These are phyloP conservation scores for Neoaliturus tenellus DNA, from an alignment of 2,888 invertebrate genomes.

Conservation along the genomic window DNA sequence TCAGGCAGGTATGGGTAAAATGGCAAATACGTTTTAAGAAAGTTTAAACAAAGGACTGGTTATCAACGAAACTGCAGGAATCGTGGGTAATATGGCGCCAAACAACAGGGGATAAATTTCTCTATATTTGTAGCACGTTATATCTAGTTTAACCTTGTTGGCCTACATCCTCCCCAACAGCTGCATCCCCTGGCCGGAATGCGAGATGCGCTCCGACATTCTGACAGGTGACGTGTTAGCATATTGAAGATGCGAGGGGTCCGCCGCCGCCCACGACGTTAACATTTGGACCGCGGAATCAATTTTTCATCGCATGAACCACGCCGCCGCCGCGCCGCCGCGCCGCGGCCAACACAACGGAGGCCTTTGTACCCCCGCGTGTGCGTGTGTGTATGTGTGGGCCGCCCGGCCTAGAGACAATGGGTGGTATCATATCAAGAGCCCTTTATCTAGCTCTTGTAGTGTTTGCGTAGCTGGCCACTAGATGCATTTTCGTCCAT, in stretches of 20 bases:
- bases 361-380: neutral
- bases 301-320: constrained; percentile 16
- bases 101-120: too few species aligned
- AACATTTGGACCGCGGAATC: constrained; percentile 29
- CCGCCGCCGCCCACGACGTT: neutral
- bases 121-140: too few species aligned
- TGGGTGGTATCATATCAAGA: neutral
- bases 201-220: too few species aligned
- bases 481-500: too few species aligned
- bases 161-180: too few species aligned
- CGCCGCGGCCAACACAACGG: neutral
- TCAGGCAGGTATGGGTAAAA: too few species aligned
- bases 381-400: neutral
- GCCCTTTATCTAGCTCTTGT: neutral
- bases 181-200: too few species aligned
- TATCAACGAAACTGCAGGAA: too few species aligned
- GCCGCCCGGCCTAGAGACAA: neutral
- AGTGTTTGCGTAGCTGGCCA: neutral
- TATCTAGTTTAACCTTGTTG: too few species aligned
- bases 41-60: too few species aligned
- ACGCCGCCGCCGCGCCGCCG: neutral
- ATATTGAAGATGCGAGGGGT: neutral
- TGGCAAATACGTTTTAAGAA: too few species aligned
- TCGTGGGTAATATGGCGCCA: too few species aligned
- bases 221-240: neutral